Evolutionary conservation across 1,140 invertebrate species (phyloP), one percentile per base, ranked within the genome.

Genomic region (Gryon sp.): DNA sequence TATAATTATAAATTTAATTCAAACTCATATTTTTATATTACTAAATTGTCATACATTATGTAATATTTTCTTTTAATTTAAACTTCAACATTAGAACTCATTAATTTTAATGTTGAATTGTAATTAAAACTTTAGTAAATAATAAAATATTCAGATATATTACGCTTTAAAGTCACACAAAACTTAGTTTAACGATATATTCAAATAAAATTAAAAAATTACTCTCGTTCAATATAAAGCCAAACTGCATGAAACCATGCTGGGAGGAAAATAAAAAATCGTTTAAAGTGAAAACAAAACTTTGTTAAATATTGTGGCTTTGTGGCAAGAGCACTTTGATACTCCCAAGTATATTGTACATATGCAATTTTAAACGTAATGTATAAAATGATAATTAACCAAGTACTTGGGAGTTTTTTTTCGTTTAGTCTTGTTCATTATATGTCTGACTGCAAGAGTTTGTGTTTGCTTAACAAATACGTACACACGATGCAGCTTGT

Each of bases 401-500:
- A 26, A 15, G 20, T 20, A 32, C 24, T 59, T 59, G 34, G 32
- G 38, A 57, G 34, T 48, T 28, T n/a, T n/a, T n/a, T n/a, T n/a
- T n/a, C n/a, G n/a, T n/a, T n/a, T n/a, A n/a, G n/a, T n/a, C n/a
- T n/a, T 22, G 26, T 52, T 34, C 22, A 38, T 46, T 50, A 55
- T 40, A 15, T 11, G 7, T 69, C n/a, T n/a, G n/a, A n/a, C n/a
- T 46, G 16, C 11, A 55, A 55, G 41, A n/a, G n/a, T n/a, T 15
- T 8, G 32, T 36, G 7, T 48, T 16, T 66, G 7, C 19, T 66
- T 19, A 15, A 8, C 22, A 73, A 69, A 63, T 77, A 78, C 57
- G 43, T 78, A 78, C 68, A 78, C 62, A 63, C 28, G 43, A 59
- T 78, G 60, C 68, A 62, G 48, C 43, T 50, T 72, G 48, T 73